Base-by-base conservation (phyloP, 2,113 vertebrate species). In the Macrotus californicus region DNA sequence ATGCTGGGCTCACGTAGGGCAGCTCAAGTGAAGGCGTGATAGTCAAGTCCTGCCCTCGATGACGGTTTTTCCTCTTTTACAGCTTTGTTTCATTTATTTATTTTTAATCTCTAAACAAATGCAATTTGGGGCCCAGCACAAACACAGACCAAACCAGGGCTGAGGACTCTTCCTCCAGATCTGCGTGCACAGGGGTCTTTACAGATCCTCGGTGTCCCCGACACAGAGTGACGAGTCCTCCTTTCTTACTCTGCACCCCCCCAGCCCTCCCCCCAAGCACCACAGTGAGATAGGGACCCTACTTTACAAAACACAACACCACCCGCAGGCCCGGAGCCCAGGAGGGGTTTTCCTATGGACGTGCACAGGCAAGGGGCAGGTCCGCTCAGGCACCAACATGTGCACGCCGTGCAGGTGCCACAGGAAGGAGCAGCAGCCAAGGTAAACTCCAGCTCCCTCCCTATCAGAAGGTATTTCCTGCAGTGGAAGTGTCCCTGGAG, bases 391-490 rank as follows among this genome's bases (percentile, higher is more conserved):
- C 39, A 36, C 24, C 14, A 90, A 86, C 59, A 69, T 52, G 6
- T 64, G 56, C 70, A 87, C 7, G 15, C n/a, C 36, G 8, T 10
- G 54, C 52, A 4, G 13, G 39, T 36, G 70, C 10, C 39, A 16
- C 6, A 39, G 46, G 87, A 89, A 84, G 43, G 54, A 21, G 29
- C 9, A 29, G 21, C 26, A 5, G 73, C 52, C 84, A 64, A 67
- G 19, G 50, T 82, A 92, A 94, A 89, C 22, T 22, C 56, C 41
- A 61, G 72, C 29, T 39, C 76, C 82, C 24, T 56, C 67, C 41
- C 11, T 80, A 46, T 77, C 64, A 76, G 59, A 93, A 84, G 87
- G n/a, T 39, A 81, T 92, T 93, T 92, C n/a, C 56, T 81, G 39
- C 52, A 22, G 34, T 67, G 34, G 34, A 69, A 64, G 2, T 59